These are phyloP conservation scores for Dendroctonus ponderosae DNA, from an alignment of 1,140 invertebrate genomes.

Conservation along the genomic window DNA sequence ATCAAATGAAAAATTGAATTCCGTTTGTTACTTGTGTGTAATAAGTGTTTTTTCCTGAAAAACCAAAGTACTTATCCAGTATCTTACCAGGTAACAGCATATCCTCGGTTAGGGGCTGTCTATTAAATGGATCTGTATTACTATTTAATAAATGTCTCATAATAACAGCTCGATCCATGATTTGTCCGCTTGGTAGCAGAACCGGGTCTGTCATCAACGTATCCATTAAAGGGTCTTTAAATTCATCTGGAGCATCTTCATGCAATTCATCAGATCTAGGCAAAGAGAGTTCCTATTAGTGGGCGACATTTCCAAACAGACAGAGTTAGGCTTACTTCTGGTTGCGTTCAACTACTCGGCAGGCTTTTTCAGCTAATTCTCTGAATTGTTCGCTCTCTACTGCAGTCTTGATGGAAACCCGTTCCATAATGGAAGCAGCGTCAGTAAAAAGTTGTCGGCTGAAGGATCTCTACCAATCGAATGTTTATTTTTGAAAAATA, in stretches of 20 bases:
- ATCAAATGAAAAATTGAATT: neutral
- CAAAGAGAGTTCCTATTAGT: constrained; percentile 3
- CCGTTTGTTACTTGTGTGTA: neutral
- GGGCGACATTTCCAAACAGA: neutral
- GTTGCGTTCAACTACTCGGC: constrained; percentile 77
- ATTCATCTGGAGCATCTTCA: constrained; percentile 95
- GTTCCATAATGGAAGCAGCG: constrained; percentile 76
- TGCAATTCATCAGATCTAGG: constrained; percentile 77
- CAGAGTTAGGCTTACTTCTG: constrained; percentile 55
- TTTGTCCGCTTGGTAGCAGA: constrained; percentile 85
- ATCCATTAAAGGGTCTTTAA: constrained; percentile 96
- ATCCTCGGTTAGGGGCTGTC: constrained; percentile 87
- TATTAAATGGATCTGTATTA: constrained; percentile 95
- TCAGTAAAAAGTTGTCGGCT: constrained; percentile 88
- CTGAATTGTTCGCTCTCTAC: constrained; percentile 82
- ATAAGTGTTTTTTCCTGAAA: neutral
- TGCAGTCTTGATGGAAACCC: constrained; percentile 78
- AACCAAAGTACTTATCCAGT: neutral
- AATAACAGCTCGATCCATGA: constrained; percentile 95
- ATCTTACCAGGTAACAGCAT: constrained; percentile 73
- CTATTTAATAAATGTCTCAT: constrained; percentile 92
- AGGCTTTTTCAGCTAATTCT: constrained; percentile 75
- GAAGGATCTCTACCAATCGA: constrained; percentile 79
- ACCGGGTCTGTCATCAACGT: constrained; percentile 97
- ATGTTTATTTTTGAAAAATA: neutral